Conservation (phyloP, 2,888 invertebrate genomes). For the Apamea anceps region DNA sequence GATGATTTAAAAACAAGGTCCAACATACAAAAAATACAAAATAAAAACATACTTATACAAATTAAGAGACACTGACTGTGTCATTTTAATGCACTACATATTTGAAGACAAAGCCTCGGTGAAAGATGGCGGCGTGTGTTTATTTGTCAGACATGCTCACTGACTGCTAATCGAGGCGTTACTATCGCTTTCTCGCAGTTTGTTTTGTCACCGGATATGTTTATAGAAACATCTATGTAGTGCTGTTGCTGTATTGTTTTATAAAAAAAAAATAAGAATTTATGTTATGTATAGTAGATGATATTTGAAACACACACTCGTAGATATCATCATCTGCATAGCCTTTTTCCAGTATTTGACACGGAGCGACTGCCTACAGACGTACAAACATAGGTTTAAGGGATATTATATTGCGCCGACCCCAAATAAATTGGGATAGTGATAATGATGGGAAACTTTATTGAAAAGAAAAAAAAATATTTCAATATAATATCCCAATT, state of each 20-base stretch:
- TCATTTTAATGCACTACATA: slow-evolving; percentile 49
- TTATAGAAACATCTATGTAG: slow-evolving; percentile 17
- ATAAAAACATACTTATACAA: not conserved
- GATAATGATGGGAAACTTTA: too few relatives aligned
- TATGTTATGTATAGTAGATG: too few relatives aligned
- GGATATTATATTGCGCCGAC: not conserved
- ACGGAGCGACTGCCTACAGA: too few relatives aligned
- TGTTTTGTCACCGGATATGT: slow-evolving; percentile 41
- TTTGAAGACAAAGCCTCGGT: slow-evolving; percentile 50
- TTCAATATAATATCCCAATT: not conserved
- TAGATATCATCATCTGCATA: not conserved
- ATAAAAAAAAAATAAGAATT: too few relatives aligned
- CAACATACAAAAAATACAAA: not conserved
- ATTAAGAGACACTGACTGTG: not conserved
- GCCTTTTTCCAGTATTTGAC: not conserved
- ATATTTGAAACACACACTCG: not conserved
- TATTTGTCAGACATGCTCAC: slow-evolving; percentile 64
- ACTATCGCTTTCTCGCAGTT: slow-evolving; percentile 51
- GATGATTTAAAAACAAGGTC: not conserved
- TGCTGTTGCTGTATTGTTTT: not conserved
- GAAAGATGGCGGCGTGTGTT: slow-evolving; percentile 48
- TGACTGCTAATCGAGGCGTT: slow-evolving; percentile 63
- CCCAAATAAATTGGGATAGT: too few relatives aligned
- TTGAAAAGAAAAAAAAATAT: too few relatives aligned
- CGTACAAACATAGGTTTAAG: not conserved